Base-by-base conservation (phyloP, 2,888 invertebrate genomes). In the Alcis repandata region DNA sequence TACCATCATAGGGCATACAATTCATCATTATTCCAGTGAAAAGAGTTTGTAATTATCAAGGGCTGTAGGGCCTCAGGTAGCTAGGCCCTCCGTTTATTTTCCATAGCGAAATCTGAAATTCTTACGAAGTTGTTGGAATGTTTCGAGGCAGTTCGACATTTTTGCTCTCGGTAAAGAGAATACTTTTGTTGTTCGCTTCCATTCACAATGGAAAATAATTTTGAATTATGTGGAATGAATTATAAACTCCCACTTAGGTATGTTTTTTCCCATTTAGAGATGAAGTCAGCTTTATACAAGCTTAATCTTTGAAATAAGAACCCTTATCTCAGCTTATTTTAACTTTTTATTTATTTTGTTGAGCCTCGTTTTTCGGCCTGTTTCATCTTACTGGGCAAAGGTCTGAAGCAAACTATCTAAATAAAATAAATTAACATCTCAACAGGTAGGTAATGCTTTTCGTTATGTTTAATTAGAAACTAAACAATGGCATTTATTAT, bases 61-160 rank as follows among this genome's bases (percentile, higher is more conserved):
- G 41, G 22, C 54, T 58, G 53, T 36, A 54, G 61, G 62, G 63
- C 58, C 60, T 59, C 69, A 73, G 72, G 70, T 75, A 68, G 43
- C 46, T 22, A 27, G 22, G 43, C 58, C 54, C 66, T 52, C 40
- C 75, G 74, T 79, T 83, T 82, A 79, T 83, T 81, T 78, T 75
- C 79, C 80, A 80, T 81, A 79, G 76, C 78, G 74, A 83, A 80
- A 83, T 84, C 79, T 83, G 66, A 82, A 86, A 86, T 82, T 83
- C 79, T 85, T 83, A 77, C 76, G 46, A 73, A 86, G 81, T 84
- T 82, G 76, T 82, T 78, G 71, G 75, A 82, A 86, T 85, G 82
- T 84, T 87, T 82, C 66, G 64, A 68, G 77, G 72, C 79, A 84
- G 79, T 85, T 83, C 75, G 74, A 82, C 77, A 83, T 84, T 86